Evolutionary conservation across 2,888 invertebrate species (phyloP).

Genomic region (Erannis defoliaria): DNA sequence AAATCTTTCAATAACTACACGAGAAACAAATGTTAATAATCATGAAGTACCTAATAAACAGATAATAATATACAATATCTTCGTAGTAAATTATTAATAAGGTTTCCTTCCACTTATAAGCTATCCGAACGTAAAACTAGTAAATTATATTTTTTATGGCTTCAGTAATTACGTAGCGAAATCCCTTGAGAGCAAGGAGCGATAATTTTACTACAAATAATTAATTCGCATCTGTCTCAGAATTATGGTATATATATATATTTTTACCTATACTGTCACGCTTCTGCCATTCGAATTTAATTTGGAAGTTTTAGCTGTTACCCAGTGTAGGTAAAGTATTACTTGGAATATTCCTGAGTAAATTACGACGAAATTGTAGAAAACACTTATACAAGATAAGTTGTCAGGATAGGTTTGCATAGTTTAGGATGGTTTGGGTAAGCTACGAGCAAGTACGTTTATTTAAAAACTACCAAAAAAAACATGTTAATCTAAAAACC

Average conservation of each 20-base stretch:
- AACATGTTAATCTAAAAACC: no score
- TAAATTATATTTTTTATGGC: slow-evolving; percentile 3
- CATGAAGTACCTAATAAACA: background rate
- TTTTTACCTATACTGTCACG: background rate
- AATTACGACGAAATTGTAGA: no score
- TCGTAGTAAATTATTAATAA: slow-evolving; percentile 1
- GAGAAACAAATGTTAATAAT: no score
- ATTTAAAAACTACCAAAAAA: no score
- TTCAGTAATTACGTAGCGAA: slow-evolving; percentile 8
- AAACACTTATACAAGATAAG: no score
- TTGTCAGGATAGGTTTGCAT: no score
- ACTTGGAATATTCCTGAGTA: no score
- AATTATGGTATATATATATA: background rate
- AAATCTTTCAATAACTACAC: no score
- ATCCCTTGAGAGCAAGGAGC: slow-evolving; percentile 4
- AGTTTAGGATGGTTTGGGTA: no score
- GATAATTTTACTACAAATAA: background rate
- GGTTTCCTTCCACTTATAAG: background rate
- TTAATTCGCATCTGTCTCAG: background rate
- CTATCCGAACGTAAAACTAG: background rate
- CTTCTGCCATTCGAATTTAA: background rate
- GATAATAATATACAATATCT: background rate
- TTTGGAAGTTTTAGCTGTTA: background rate
- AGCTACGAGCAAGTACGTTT: no score
- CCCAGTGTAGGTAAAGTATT: no score